Base-by-base conservation (phyloP, 2,888 invertebrate genomes). In the Gibbula magus region DNA sequence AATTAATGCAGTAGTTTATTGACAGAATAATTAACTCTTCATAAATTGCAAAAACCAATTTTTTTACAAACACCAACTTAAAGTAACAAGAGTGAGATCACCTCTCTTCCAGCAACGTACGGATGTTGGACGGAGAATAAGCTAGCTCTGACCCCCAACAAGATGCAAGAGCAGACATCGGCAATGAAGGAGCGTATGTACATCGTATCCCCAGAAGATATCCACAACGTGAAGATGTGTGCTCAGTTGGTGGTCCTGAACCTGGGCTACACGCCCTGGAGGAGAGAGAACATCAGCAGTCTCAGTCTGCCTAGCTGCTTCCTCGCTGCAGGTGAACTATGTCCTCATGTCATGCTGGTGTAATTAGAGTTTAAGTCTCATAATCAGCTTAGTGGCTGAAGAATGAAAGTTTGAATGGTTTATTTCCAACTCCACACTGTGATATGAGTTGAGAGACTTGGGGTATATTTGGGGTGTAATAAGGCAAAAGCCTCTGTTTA, bases 191-290 rank as follows among this genome's bases (percentile, higher is more conserved):
- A 89, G 81, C 77, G 81, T 7, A 87, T 89, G 0, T 91, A 91
- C 81, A 75, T 91, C 20, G 85, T 92, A 29, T 87, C 89, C 13
- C 81, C 86, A 22, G 86, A 86, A 61, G 92, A 92, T 66, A 89
- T 92, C 25, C 79, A 89, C 13, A 85, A 85, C n/a, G 76, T 89
- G 75, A 85, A 86, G 74, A 81, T 91, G 73, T 83, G 76, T 4
- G 91, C 91, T 22, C 89, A 90, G 81, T 87, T 92, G 39, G 91
- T 92, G 2, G 91, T 91, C 1, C 83, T 92, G 20, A 91, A 89
- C 82, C 81, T 86, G 18, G 91, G 91, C 5, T 89, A 89, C 84
- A 86, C 85, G 29, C 82, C 89, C 0, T 82, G 85, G 77, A 80
- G 87, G 32, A 75, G 79, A 45, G 82, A 87, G 7, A 77, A 78